These are phyloP conservation scores for Bombus superbus DNA, from an alignment of 1,140 invertebrate species.

Conservation along the genomic window DNA sequence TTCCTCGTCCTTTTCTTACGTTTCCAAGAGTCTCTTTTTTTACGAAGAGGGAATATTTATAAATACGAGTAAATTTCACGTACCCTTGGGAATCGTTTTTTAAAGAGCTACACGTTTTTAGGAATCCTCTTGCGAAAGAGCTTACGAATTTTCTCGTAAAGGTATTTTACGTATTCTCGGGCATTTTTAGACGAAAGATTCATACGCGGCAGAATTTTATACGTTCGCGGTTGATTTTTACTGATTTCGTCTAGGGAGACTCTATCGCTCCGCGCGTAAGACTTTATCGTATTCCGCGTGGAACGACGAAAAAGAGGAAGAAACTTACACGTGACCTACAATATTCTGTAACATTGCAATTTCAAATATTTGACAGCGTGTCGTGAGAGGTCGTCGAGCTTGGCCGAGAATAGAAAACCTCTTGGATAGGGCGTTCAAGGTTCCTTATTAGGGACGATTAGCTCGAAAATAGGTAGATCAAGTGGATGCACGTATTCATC, in stretches of 20 bases:
- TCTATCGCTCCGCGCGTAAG: too few species aligned
- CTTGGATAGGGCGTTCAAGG: constrained; percentile 40
- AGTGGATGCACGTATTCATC: constrained; percentile 57
- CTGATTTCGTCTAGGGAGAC: too few species aligned
- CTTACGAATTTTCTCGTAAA: too few species aligned
- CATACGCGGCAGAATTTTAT: not conserved
- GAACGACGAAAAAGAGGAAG: too few species aligned
- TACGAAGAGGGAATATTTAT: too few species aligned
- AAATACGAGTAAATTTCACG: too few species aligned
- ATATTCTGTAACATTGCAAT: not conserved
- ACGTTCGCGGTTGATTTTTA: not conserved
- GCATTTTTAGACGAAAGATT: not conserved
- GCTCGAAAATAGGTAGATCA: constrained; percentile 56
- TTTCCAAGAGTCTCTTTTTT: not conserved
- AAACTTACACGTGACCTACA: not conserved
- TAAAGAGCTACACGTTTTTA: too few species aligned
- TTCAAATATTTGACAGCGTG: too few species aligned
- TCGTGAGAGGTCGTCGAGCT: not conserved
- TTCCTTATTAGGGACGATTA: constrained; percentile 68
- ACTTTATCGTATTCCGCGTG: too few species aligned
- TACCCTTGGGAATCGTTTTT: too few species aligned
- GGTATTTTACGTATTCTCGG: too few species aligned
- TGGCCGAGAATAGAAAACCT: constrained; percentile 8
- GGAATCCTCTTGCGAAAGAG: too few species aligned
- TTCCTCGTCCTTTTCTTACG: accelerated